These are phyloP conservation scores for Papilio glaucus DNA, from an alignment of 1,140 invertebrate genomes.

Conservation along the genomic window DNA sequence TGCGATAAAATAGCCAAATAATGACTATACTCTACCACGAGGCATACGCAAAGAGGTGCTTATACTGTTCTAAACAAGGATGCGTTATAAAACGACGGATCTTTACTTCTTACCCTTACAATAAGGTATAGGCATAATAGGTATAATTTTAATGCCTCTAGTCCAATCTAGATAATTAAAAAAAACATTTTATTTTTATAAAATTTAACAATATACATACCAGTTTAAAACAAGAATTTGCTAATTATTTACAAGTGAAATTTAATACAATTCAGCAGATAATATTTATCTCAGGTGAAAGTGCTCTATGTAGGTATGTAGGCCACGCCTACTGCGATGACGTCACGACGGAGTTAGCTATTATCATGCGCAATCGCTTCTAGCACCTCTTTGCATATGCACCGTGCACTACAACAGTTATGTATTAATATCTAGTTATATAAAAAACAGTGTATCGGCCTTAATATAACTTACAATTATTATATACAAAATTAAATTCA, in stretches of 20 bases:
- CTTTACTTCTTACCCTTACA: neutral
- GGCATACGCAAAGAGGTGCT: neutral
- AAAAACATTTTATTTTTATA: too few species aligned
- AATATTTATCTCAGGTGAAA: too few species aligned
- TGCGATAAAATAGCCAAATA: conserved; percentile 58
- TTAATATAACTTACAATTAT: conserved; percentile 77
- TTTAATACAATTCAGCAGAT: too few species aligned
- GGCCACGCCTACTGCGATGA: neutral
- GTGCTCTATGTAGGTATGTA: neutral
- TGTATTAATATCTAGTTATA: conserved; percentile 76
- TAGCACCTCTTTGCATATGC: neutral
- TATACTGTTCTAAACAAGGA: conserved; percentile 43
- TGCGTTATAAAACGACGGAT: neutral
- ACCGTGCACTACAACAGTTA: conserved; percentile 76
- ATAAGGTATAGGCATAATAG: neutral
- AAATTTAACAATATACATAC: too few species aligned
- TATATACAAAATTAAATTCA: conserved; percentile 81
- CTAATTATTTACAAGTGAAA: too few species aligned
- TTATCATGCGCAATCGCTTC: neutral
- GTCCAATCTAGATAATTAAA: too few species aligned
- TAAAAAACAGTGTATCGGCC: conserved; percentile 80
- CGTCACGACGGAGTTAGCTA: neutral
- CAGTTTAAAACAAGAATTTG: too few species aligned
- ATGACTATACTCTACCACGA: conserved; percentile 46
- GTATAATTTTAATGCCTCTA: too few species aligned